Base-by-base conservation (phyloP, 1,140 invertebrate species). In the Glomeris maerens region DNA sequence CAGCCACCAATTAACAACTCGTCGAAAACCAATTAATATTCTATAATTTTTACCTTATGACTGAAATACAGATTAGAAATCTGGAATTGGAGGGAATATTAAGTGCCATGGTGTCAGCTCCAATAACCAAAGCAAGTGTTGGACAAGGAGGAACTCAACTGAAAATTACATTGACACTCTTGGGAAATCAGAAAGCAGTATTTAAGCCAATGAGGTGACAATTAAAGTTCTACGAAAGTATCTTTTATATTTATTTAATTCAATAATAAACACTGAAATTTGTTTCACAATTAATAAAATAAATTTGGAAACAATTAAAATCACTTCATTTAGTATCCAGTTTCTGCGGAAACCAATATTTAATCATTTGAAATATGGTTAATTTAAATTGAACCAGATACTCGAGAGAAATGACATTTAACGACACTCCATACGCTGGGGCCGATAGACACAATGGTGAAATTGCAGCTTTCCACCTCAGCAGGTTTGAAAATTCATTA, bases 371-470 rank as follows among this genome's bases (percentile, higher is more conserved):
- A 27, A 46, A 46, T 27, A 10, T 42, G 38, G 14, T 54, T 45
- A 49, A 25, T 36, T 27, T n/a, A 10, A 53, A 40, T 27, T 7
- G 5, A 53, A 55, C 7, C 53, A 76, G 74, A 78, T 94, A 91
- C 66, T 62, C 74, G 4, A 70, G 81, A 60, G 75, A 79, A 51
- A 72, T 80, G 59, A 64, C 91, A 3, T 78, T 94, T 42, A 71
- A 77, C 55, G 89, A 84, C 2, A 71, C 75, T 29, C 83, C 90
- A 7, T 92, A 91, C 72, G 76, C 77, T 41, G 91, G 91, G 17
- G 84, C 83, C 65, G 91, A 96, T 66, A 71, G 90, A 10, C 87
- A 93, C 62, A 85, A 85, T 67, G 87, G 85, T n/a, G 91, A 96
- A 75, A 81, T 94, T n/a, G 80, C 85, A 57, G 83, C 83, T n/a